Evolutionary conservation across 2,797 vertebrate species (phyloP).

Genomic region (Mionectes olivaceus): DNA sequence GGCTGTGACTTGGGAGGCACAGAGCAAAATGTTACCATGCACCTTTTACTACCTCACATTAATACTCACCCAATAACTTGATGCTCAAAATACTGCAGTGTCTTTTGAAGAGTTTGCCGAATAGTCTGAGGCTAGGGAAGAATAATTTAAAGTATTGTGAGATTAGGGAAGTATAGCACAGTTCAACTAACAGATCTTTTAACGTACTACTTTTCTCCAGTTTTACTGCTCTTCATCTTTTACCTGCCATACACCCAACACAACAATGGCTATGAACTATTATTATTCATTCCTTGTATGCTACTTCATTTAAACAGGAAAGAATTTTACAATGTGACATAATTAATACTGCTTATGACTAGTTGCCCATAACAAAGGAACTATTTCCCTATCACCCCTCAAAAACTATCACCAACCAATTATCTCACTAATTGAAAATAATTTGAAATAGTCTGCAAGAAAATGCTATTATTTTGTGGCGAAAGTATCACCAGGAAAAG

Average conservation of each 20-base stretch:
- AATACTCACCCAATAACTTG: slow-evolving; percentile 91
- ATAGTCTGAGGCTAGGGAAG: slow-evolving; percentile 90
- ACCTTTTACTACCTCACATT: neutral
- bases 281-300: neutral
- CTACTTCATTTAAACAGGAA: slow-evolving; percentile 44
- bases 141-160: slow-evolving; percentile 55
- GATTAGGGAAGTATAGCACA: slow-evolving; percentile 37
- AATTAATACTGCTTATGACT: neutral
- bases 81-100: slow-evolving; percentile 90
- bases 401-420: neutral
- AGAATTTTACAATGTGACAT: neutral
- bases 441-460: neutral
- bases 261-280: slow-evolving; percentile 9
- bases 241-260: neutral
- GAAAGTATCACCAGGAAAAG: neutral
- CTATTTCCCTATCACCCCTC: neutral
- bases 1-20: neutral
- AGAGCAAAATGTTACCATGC: neutral
- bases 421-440: slow-evolving; percentile 9
- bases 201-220: neutral
- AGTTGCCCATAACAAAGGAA: neutral
- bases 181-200: slow-evolving; percentile 9
- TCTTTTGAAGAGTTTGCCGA: slow-evolving; percentile 93
- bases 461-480: slow-evolving; percentile 5
- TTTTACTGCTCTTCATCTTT: slow-evolving; percentile 23